Evolutionary conservation across 2,888 invertebrate species (phyloP), one percentile per base, ranked within the genome.

Genomic region (Hylaea fasciaria): DNA sequence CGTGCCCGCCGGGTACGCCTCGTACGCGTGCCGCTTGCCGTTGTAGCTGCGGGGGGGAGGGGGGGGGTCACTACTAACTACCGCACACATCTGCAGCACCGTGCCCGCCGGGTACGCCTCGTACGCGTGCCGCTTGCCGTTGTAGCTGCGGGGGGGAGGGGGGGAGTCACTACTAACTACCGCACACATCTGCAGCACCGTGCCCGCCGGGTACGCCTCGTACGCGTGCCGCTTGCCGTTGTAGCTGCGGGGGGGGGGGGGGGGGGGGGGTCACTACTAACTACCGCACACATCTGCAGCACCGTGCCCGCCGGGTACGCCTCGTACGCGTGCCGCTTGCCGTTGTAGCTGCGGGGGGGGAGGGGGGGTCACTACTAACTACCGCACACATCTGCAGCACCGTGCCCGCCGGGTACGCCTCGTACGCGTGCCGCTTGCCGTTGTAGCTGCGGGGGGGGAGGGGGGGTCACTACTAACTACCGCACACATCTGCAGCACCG

Each of bases 361-460:
- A 1, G 37, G 12, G 37, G 35, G 35, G n/a, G n/a, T n/a, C n/a
- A n/a, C n/a, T n/a, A n/a, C n/a, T n/a, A n/a, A n/a, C n/a, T n/a
- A n/a, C n/a, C n/a, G n/a, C n/a, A n/a, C n/a, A n/a, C 99, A 99
- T 99, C 89, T 99, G 99, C 17, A 99, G 92, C 0, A 99, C 98
- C 79, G 99, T 99, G 0, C 98, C 98, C 32, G 99, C 95, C 0
- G 99, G 98, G 86, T 99, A 99, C 89, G 99, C 99, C 88, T 99
- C 99, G 89, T 99, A 99, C 0, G 96, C 95, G 79, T 96, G 96
- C 2, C 86, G 76, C 60, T 94, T 94, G 51, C 94, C 94, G 76
- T 94, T 93, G 82, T 94, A 94, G 0, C 94, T 94, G 81, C 12
- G 37, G 9, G 35, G 35, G 35, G 9, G n/a, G 1, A 1, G 37